phyloP scores from a whole-genome alignment of 2,888 invertebrate species.

The Drosophila niveifrons region DNA sequence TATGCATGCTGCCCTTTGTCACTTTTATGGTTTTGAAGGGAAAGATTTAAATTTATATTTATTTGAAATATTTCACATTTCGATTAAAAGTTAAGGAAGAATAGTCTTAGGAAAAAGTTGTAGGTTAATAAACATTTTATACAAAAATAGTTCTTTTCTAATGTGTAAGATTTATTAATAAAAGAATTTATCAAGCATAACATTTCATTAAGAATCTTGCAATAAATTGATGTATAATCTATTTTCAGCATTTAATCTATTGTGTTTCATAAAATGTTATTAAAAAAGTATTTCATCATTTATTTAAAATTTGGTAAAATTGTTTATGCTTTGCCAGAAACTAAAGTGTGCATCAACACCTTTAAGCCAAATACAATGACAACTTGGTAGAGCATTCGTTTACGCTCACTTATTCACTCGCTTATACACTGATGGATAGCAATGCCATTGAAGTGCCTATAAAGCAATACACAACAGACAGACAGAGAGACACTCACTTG shows the following conservation, averaged over 20 bases:
- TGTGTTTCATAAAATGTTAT: too few relatives aligned
- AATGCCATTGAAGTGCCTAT: constrained; percentile 31
- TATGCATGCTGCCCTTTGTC: background rate
- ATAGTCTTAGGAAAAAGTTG: too few relatives aligned
- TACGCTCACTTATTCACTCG: constrained; percentile 2
- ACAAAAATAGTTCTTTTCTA: too few relatives aligned
- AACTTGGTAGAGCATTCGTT: background rate
- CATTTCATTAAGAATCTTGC: too few relatives aligned
- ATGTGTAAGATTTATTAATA: too few relatives aligned
- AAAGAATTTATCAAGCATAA: too few relatives aligned
- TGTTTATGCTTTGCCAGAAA: background rate
- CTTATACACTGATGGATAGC: constrained; percentile 14
- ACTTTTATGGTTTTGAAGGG: background rate
- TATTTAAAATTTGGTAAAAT: background rate
- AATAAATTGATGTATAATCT: too few relatives aligned
- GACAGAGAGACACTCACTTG: background rate
- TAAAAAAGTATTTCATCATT: background rate
- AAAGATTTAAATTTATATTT: background rate
- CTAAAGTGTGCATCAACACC: background rate
- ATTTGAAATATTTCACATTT: too few relatives aligned
- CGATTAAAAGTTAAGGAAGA: too few relatives aligned
- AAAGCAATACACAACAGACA: constrained; percentile 17
- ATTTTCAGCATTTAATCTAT: too few relatives aligned
- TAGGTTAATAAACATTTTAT: too few relatives aligned
- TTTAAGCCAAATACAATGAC: background rate